Base-by-base conservation (phyloP, 2,797 vertebrate species). In the Smutsia temminckii region DNA sequence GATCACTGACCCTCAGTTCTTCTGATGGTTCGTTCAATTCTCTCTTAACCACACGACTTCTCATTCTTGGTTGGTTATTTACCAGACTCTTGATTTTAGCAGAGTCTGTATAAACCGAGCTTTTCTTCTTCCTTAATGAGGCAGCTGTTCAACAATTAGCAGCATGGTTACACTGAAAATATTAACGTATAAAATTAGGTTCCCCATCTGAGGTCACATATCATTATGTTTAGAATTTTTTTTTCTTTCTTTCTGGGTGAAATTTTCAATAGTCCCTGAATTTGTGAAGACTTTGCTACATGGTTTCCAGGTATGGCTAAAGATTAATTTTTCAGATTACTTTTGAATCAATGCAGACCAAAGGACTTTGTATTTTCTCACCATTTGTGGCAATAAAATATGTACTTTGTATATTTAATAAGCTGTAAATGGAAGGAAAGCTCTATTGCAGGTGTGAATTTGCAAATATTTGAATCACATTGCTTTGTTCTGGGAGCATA, bases 341-440 rank as follows among this genome's bases (percentile, higher is more conserved):
- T 93, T 91, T 92, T 89, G 68, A 80, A 61, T 77, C 64, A 61
- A 93, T 61, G 25, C 40, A 88, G 46, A 93, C 86, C 91, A 72
- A 88, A 91, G 23, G 42, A 11, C 55, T 96, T 96, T 94, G 86
- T 94, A 89, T 96, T 93, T 69, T 84, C 17, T 57, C 12, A 53
- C 23, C 12, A 40, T 29, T 49, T 63, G 40, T 63, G 61, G 25
- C 80, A 71, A 53, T 96, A 86, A 93, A 94, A 92, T 66, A 42
- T 84, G 18, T 55, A n/a, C 72, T 94, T 69, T 75, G 37, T 72
- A 25, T n/a, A 69, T 63, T 91, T 77, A 77, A 27, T 55, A 37
- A 49, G 53, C n/a, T 29, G 42, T 83, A 42, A 64, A n/a, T 40
- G 57, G 55, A 85, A 95, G 49, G 9, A 0, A 16, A 84, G 37